Evolutionary conservation across 2,888 invertebrate genomes (phyloP).

Genomic region (Drosophila paracracens): DNA sequence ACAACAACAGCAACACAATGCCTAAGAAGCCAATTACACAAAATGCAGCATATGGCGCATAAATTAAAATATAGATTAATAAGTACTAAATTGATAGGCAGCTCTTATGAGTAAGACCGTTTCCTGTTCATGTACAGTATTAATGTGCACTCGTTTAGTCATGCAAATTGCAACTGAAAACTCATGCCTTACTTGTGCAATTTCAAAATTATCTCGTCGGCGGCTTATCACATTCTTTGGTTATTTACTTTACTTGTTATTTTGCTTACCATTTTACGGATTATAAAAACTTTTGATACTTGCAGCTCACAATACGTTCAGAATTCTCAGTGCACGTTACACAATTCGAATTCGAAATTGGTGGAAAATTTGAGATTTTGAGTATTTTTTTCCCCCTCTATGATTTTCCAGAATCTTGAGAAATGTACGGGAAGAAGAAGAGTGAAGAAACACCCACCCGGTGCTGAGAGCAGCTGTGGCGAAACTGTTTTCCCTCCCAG

Average conservation of each 20-base stretch:
- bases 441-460: conserved; percentile 6
- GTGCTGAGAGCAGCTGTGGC: conserved; percentile 10
- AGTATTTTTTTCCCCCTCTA: not conserved
- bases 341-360: not conserved
- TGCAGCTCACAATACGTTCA: not conserved
- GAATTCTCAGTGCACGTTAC: conserved; percentile 3
- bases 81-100: conserved; percentile 43
- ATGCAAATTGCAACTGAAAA: conserved; percentile 1
- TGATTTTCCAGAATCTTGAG: not conserved
- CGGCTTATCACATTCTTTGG: not conserved
- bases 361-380: not conserved
- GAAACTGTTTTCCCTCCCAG: conserved; percentile 30
- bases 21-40: conserved; percentile 15
- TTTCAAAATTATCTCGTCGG: not conserved
- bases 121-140: conserved; percentile 26
- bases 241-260: not conserved
- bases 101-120: conserved; percentile 28
- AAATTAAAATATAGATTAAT: conserved; percentile 71
- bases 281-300: not conserved
- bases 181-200: not conserved
- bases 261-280: not conserved
- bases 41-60: conserved; percentile 53
- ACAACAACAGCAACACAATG: conserved; percentile 5
- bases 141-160: not conserved
- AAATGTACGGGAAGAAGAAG: not conserved